Percentiles rank a stretch among this genome's conserved stretches.
These are phyloP conservation scores for Aphelenchoides besseyi DNA, from an alignment of 1,140 invertebrate genomes.

Conservation along the genomic window DNA sequence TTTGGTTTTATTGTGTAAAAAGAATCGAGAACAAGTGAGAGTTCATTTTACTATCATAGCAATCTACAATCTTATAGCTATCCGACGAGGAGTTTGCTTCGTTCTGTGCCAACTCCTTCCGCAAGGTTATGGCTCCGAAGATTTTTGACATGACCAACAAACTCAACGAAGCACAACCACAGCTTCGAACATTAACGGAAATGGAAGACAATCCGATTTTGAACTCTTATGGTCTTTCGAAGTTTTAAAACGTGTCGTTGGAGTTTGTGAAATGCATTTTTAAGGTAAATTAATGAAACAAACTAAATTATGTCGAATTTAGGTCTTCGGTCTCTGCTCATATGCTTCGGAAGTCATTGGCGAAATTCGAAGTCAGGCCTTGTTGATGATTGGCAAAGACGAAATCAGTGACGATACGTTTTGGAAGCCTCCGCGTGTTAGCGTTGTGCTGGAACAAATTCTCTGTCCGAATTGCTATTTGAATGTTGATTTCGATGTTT, in stretches of 20 bases:
- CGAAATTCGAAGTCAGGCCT: constrained; percentile 31
- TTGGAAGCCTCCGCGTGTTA: constrained; percentile 27
- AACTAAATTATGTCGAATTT: constrained; percentile 12
- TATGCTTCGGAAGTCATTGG: constrained; percentile 32
- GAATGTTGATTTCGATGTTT: constrained; percentile 61
- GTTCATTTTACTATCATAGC: not conserved
- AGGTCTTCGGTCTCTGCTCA: constrained; percentile 30
- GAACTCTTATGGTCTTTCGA: constrained; percentile 6
- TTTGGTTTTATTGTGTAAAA: constrained; percentile 19
- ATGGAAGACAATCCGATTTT: not conserved
- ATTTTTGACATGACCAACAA: constrained; percentile 38
- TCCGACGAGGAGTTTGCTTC: constrained; percentile 21
- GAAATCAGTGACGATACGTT: constrained; percentile 32
- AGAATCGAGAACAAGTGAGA: constrained; percentile 31
- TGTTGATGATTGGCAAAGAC: constrained; percentile 36
- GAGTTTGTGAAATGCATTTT: constrained; percentile 50
- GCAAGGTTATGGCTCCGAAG: constrained; percentile 32
- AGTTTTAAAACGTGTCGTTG: constrained; percentile 31
- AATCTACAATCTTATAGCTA: constrained; percentile 7
- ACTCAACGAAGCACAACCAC: constrained; percentile 23
- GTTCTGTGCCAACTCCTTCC: constrained; percentile 28
- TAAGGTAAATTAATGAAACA: constrained; percentile 22
- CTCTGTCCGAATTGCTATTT: constrained; percentile 40
- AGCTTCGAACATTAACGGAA: constrained; percentile 23
- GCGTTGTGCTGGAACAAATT: constrained; percentile 40